phyloP scores from a whole-genome alignment of 2,888 invertebrate species.

The Ophion slaviceki region DNA sequence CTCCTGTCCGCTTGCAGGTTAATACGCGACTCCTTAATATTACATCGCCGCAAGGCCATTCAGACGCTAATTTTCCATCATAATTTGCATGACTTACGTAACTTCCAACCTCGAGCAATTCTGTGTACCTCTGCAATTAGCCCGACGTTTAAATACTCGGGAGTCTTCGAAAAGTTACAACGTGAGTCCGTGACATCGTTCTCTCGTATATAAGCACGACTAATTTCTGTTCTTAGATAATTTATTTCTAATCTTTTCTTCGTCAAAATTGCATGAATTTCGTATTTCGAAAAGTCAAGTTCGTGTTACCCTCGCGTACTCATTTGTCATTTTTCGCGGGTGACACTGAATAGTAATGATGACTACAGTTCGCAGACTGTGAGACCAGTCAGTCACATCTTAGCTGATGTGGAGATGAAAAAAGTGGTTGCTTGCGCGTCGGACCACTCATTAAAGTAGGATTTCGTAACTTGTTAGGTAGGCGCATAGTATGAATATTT shows the following conservation, averaged over 20 bases:
- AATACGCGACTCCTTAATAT: conserved; percentile 33
- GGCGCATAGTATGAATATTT: too few species aligned
- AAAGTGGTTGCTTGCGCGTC: not conserved
- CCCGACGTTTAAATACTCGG: not conserved
- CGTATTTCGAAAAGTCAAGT: not conserved
- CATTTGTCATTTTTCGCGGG: not conserved
- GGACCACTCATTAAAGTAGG: too few species aligned
- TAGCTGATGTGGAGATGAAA: not conserved
- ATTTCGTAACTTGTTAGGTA: too few species aligned
- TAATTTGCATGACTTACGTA: conserved; percentile 57
- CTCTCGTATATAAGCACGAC: not conserved
- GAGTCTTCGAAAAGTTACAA: conserved; percentile 47
- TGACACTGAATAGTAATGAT: too few species aligned
- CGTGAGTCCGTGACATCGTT: conserved; percentile 57
- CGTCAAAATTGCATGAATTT: not conserved
- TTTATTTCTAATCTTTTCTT: conserved; percentile 6
- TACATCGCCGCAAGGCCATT: conserved; percentile 9
- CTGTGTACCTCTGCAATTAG: conserved; percentile 46
- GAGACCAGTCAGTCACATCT: not conserved
- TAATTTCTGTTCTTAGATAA: not conserved
- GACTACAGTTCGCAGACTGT: not conserved
- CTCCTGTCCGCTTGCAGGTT: conserved; percentile 83
- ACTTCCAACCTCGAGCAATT: conserved; percentile 24
- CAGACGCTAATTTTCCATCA: conserved; percentile 1
- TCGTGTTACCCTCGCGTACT: not conserved